phyloP scores from a whole-genome alignment of 2,113 vertebrate species.

The Thalassarche chlororhynchos region DNA sequence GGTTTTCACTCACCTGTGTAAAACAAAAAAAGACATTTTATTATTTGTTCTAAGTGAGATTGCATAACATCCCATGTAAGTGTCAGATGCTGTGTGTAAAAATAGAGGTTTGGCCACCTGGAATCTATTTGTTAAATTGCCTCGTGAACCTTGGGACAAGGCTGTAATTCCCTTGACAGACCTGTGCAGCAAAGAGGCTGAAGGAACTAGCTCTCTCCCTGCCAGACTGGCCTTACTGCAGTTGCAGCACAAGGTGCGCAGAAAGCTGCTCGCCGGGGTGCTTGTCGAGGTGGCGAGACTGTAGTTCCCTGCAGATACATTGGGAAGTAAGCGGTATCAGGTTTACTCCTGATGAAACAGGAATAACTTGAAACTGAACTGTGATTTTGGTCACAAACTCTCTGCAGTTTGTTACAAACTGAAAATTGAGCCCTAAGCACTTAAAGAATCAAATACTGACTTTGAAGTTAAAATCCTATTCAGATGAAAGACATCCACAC shows the following conservation, averaged over 20 bases:
- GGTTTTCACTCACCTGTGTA: not conserved
- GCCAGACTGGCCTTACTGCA: not conserved
- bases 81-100: not conserved
- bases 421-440: not conserved
- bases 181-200: not conserved
- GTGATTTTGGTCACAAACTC: not conserved
- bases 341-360: not conserved
- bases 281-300: not conserved
- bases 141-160: not conserved
- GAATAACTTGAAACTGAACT: not conserved
- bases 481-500: not conserved
- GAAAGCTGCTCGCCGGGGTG: not conserved
- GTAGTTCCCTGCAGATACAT: not conserved
- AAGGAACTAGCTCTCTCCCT: rapidly evolving
- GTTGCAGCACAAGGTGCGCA: not conserved
- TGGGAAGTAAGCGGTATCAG: not conserved
- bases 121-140: conserved; percentile 1
- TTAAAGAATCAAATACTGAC: not conserved
- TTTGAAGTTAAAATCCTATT: not conserved
- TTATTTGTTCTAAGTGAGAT: not conserved
- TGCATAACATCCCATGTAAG: not conserved
- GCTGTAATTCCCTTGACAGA: not conserved
- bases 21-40: not conserved
- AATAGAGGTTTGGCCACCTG: not conserved
- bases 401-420: not conserved